Evolutionary conservation across 2,113 vertebrate species (phyloP), one percentile per base, ranked within the genome.

Genomic region (Ophiodon elongatus): DNA sequence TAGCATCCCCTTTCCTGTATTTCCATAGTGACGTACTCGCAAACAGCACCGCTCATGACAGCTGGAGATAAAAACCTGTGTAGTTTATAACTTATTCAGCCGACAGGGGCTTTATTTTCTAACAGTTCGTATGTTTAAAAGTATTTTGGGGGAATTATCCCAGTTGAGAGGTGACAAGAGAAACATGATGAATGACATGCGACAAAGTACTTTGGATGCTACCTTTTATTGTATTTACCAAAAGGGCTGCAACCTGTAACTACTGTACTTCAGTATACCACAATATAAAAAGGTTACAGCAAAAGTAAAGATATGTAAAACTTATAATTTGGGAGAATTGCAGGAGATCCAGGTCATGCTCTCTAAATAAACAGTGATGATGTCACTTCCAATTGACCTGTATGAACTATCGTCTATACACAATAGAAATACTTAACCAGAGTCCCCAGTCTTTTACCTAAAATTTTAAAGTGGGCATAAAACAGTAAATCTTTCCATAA

Each of bases 1-100:
- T 50, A 9, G 29, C 35, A 23, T 85, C 88, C 87, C 75, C 23
- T 66, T 90, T 85, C 88, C 90, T 84, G 90, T 29, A 45, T n/a
- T 83, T 63, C 84, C 60, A 85, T 82, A 54, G 91, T 35, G 85
- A 91, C 76, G 56, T 0, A 76, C 76, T 59, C 54, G 21, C 52
- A 83, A 73, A 81, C 45, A 35, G 9, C 17, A 15, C 43, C 4
- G n/a, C 21, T 35, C 1, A 41, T 37, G 29, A 27, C 11, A 25
- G 19, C 10, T 2, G 1, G 25, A 29, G 6, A n/a, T n/a, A n/a
- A n/a, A n/a, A n/a, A n/a, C n/a, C 4, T 39, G 47, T 43, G 37
- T 4, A 15, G 11, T 17, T n/a, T 35, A 43, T 7, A 27, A 29
- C n/a, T 10, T 29, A 29, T 27, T 29, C 9, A 59, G 14, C 17